Percentiles rank a stretch among this genome's conserved stretches.
These are phyloP conservation scores for Strongylocentrotus purpuratus DNA, from an alignment of 35 echinoderm and acorn worm genomes.

Conservation along the genomic window DNA sequence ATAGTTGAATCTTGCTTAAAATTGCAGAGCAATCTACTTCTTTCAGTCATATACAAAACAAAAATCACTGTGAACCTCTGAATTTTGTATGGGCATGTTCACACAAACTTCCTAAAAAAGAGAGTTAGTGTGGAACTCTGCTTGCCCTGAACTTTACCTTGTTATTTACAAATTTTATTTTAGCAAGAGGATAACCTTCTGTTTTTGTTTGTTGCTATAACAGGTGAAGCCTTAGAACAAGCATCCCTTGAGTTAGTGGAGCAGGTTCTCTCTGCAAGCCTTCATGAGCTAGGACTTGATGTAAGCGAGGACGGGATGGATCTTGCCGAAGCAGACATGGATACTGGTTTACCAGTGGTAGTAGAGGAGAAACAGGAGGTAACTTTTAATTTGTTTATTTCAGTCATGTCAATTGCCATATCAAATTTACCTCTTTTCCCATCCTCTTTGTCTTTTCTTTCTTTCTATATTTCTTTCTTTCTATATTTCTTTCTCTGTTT, in stretches of 20 bases:
- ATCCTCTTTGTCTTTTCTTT: not conserved
- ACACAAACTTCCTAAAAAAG: too few relatives aligned
- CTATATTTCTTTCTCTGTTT: too few relatives aligned
- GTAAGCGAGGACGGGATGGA: not conserved
- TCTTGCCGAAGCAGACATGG: conserved; percentile 28
- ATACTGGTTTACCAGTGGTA: not conserved
- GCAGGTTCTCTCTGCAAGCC: not conserved
- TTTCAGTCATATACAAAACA: too few relatives aligned
- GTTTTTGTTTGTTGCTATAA: not conserved
- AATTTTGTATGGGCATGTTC: too few relatives aligned
- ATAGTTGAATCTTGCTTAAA: too few relatives aligned
- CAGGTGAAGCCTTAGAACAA: conserved; percentile 10
- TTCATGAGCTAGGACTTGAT: conserved; percentile 30
- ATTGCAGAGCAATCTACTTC: too few relatives aligned
- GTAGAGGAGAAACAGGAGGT: not conserved
- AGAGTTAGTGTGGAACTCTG: too few relatives aligned
- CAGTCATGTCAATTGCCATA: too few relatives aligned
- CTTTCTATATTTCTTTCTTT: not conserved
- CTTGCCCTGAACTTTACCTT: too few relatives aligned
- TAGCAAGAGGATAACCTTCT: not conserved
- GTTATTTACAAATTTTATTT: too few relatives aligned
- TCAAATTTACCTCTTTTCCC: not conserved
- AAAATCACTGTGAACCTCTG: too few relatives aligned
- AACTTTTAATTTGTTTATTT: not conserved
- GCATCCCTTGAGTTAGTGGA: not conserved